Percentiles rank a stretch among this genome's conserved stretches.
These are phyloP conservation scores for Paramuricea clavata DNA, from an alignment of 92 coral and sea anemone species.

Conservation along the genomic window DNA sequence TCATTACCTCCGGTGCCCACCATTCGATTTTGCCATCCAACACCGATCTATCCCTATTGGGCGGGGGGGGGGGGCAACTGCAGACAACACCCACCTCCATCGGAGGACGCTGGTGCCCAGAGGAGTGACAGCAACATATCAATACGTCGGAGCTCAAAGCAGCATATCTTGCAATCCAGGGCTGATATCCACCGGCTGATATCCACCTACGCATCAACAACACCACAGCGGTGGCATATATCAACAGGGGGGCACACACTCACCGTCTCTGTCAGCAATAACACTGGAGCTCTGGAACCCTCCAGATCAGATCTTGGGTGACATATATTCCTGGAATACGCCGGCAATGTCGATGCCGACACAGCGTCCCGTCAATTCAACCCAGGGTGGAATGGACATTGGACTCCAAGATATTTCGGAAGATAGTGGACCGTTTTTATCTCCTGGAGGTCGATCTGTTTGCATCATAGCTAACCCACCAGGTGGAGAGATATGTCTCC, in stretches of 20 bases:
- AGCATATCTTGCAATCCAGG: constrained; percentile 59
- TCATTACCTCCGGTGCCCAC: constrained; percentile 35
- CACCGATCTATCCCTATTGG: constrained; percentile 48
- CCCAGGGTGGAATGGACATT: constrained; percentile 63
- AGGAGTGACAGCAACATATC: constrained; percentile 60
- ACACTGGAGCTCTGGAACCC: constrained; percentile 67
- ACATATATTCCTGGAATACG: constrained; percentile 72
- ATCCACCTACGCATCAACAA: constrained; percentile 71
- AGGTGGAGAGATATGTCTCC: constrained; percentile 58
- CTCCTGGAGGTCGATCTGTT: constrained; percentile 70
- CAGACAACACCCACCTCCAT: constrained; percentile 10
- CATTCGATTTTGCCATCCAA: constrained; percentile 45
- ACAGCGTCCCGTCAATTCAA: constrained; percentile 65
- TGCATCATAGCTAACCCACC: constrained; percentile 66
- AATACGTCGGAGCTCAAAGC: constrained; percentile 65
- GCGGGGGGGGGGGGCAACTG: constrained; percentile 61
- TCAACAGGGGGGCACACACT: constrained; percentile 52
- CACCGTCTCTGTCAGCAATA: constrained; percentile 29
- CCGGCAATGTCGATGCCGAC: constrained; percentile 78
- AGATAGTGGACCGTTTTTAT: constrained; percentile 38
- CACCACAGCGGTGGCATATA: too few relatives aligned
- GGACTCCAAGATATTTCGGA: constrained; percentile 30
- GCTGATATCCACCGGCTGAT: constrained; percentile 3
- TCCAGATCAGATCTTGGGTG: constrained; percentile 59
- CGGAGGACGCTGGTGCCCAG: constrained; percentile 58